phyloP scores from a whole-genome alignment of 2,797 vertebrate species.

The Premnoplex brunnescens region DNA sequence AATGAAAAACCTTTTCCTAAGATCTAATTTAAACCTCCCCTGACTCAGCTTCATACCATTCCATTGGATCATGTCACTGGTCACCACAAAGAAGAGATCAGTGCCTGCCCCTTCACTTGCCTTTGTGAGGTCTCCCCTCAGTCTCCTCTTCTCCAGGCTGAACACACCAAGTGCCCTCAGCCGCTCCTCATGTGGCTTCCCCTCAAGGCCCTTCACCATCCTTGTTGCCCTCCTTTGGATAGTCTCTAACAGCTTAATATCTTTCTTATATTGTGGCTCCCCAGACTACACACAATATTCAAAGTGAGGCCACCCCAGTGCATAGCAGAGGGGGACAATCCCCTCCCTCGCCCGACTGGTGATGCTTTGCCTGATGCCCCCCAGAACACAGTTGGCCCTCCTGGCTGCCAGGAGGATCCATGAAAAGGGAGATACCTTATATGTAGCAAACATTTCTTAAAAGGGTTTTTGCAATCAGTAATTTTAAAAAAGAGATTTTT shows the following conservation, averaged over 20 bases:
- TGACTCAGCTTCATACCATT: background rate
- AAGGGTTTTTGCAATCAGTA: background rate
- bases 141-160: background rate
- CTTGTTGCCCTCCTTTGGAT: background rate
- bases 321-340: background rate
- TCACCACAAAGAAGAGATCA: background rate
- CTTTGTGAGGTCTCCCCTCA: rapidly evolving
- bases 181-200: rapidly evolving
- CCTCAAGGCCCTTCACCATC: background rate
- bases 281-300: background rate
- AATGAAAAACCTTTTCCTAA: rapidly evolving
- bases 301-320: background rate
- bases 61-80: rapidly evolving
- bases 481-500: background rate
- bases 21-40: background rate
- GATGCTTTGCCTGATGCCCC: background rate
- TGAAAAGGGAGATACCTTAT: background rate
- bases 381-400: rapidly evolving
- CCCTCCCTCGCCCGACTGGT: rapidly evolving
- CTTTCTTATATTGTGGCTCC: rapidly evolving
- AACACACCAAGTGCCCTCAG: background rate
- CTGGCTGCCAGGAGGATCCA: background rate
- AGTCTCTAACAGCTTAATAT: rapidly evolving
- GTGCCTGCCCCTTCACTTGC: background rate
- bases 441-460: background rate